phyloP scores from a whole-genome alignment of 37 sponge, comb jelly and placozoan species.

The Crambe crambe region DNA sequence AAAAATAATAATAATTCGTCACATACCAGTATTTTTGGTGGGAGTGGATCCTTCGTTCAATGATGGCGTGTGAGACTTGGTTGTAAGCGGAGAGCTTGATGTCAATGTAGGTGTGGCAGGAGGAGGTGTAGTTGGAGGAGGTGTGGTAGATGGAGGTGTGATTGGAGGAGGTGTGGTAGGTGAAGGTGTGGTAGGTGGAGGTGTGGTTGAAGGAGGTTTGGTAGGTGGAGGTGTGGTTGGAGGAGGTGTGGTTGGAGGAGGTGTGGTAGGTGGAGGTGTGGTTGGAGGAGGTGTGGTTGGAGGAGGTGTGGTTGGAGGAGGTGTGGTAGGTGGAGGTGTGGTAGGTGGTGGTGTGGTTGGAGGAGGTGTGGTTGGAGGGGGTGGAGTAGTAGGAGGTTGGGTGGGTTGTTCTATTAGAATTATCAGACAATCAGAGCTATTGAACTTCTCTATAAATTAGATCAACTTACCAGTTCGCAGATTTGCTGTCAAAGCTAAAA shows the following conservation, averaged over 20 bases:
- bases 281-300: not conserved
- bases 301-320: not conserved
- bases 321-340: not conserved
- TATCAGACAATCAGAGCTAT: not conserved
- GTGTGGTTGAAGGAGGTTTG: not conserved
- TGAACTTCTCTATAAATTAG: not conserved
- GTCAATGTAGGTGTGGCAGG: not conserved
- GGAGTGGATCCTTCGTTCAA: too few species aligned
- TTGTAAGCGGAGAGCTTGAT: too few species aligned
- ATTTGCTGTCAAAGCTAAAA: not conserved
- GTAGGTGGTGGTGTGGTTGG: not conserved
- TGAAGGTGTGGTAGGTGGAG: not conserved
- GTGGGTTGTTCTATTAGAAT: not conserved
- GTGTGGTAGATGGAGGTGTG: not conserved
- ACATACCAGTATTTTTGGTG: too few species aligned
- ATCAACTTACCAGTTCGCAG: not conserved
- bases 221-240: conserved; percentile 5
- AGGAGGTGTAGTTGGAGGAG: not conserved
- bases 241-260: not conserved
- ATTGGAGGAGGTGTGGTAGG: not conserved
- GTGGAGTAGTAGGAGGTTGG: not conserved
- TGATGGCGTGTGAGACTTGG: too few species aligned
- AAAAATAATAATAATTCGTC: too few species aligned
- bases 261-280: not conserved
- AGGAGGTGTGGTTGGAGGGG: not conserved